Conservation (phyloP, 2,113 vertebrate genomes). For the Chaenocephalus aceratus region DNA sequence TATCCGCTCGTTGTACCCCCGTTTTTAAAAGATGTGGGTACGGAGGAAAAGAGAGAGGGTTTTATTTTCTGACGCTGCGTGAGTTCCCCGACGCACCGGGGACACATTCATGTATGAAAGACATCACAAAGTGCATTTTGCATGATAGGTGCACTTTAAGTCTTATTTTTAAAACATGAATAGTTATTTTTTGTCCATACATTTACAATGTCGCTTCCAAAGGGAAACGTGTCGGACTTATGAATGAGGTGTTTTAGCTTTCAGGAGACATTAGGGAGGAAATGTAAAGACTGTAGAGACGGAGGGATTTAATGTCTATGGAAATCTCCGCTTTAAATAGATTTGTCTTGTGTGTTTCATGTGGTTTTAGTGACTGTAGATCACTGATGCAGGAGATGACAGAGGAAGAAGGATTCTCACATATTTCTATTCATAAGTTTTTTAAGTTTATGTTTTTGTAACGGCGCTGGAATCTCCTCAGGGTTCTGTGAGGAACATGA, state of each 20-base stretch:
- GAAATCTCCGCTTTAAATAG: slow-evolving; percentile 13
- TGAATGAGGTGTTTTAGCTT: not conserved
- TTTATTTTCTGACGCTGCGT: no score
- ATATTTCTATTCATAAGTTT: not conserved
- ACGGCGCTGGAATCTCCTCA: not conserved
- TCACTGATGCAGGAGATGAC: not conserved
- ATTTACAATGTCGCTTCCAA: no score
- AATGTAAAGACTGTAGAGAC: not conserved
- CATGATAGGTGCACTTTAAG: no score
- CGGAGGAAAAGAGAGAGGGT: no score
- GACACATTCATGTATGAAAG: no score
- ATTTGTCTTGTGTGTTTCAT: slow-evolving; percentile 25
- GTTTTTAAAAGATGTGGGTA: no score
- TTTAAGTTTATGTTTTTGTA: slow-evolving; percentile 6
- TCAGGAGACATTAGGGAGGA: not conserved
- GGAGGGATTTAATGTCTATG: not conserved
- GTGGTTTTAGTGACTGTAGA: not conserved
- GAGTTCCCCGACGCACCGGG: no score
- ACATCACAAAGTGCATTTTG: no score
- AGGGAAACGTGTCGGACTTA: not conserved
- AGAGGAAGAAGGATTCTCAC: not conserved
- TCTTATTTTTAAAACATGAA: no score
- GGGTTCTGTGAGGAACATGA: not conserved
- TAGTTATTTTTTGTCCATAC: no score
- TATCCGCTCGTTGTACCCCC: no score